Evolutionary conservation across 2,113 vertebrate species (phyloP), one percentile per base, ranked within the genome.

Genomic region (Peucedramus taeniatus): DNA sequence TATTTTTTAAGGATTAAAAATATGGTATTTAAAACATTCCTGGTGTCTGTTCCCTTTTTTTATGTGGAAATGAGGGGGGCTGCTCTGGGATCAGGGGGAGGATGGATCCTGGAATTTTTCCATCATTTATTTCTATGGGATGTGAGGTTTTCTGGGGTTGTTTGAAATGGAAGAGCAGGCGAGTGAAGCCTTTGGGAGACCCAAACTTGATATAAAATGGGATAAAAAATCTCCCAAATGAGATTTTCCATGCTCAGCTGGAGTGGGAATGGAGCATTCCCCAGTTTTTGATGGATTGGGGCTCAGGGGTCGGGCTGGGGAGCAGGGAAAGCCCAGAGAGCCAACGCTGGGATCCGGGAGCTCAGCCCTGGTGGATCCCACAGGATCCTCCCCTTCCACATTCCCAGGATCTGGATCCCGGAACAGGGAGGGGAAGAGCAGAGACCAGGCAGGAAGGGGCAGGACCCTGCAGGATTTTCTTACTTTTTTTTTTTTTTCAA

Each of bases 1-100:
- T 69, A 40, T 91, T 96, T 98, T 97, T 85, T 68, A 83, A 96
- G 83, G 96, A 97, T 91, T 89, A 94, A 96, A 96, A 86, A 66
- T 47, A 94, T 1, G 54, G 22, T 86, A 63, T 97, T 97, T 92
- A 56, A 61, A 95, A 95, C 89, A 83, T 1, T 3, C n/a, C 44
- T 7, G 16, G 51, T 15, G 57, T 86, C 66, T 54, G 17, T 16
- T 86, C 3, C 23, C 2, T 44, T 44, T 50, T 51, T 15, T 21
- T 20, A 18, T 12, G 3, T 1, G 60, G 59, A 4, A 10, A 0
- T 0, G 12, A 1, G 9, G 3, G 11, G 33, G 33, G 44, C 8
- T 27, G 39, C 24, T 69, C 45, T 6, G n/a, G 59, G 69, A 13
- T 3, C 7, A 1, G 31, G 1, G 9, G 13, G 31, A 13, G 47